Percentiles rank a stretch among this genome's conserved stretches.
Evolutionary conservation across 2,888 invertebrate genomes (phyloP).

Genomic region (Tenthredo notha): DNA sequence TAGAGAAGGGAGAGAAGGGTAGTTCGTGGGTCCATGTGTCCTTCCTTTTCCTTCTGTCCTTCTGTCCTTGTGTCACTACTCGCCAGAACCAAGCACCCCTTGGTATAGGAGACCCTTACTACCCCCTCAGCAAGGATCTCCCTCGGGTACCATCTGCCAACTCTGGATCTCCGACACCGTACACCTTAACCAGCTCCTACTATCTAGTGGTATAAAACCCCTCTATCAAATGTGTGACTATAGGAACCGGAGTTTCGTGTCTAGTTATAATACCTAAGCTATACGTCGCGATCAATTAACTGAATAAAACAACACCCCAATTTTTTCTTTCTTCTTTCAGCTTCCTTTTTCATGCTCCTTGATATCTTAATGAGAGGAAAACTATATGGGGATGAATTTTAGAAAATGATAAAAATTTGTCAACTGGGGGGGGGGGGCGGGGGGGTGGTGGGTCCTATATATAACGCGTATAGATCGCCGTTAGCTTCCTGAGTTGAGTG

Average conservation of each 20-base stretch:
- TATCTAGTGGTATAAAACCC: not conserved
- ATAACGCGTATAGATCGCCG: not conserved
- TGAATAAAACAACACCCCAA: not conserved
- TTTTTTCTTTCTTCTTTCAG: not conserved
- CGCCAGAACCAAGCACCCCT: constrained; percentile 21
- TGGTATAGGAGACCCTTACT: not conserved
- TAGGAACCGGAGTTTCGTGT: not conserved
- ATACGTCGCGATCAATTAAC: not conserved
- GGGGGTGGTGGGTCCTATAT: too few relatives aligned
- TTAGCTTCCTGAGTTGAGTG: not conserved
- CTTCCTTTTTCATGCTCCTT: not conserved
- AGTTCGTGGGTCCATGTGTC: constrained; percentile 3
- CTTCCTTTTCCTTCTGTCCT: constrained; percentile 49
- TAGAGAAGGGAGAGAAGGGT: not conserved
- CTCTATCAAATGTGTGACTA: not conserved
- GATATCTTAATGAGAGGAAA: not conserved
- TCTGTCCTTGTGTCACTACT: constrained; percentile 53
- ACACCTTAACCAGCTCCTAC: constrained; percentile 22
- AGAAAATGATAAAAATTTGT: not conserved
- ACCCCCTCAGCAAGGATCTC: constrained; percentile 66
- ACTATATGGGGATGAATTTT: not conserved
- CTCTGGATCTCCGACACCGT: constrained; percentile 13
- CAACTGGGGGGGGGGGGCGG: too few relatives aligned
- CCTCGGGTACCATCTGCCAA: constrained; percentile 77
- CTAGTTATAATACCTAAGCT: not conserved